A percentile compares a stretch with the other conserved stretches of the same genome.
These are phyloP conservation scores for Brachirus orientalis DNA, from an alignment of 2,113 vertebrate genomes.

Conservation along the genomic window DNA sequence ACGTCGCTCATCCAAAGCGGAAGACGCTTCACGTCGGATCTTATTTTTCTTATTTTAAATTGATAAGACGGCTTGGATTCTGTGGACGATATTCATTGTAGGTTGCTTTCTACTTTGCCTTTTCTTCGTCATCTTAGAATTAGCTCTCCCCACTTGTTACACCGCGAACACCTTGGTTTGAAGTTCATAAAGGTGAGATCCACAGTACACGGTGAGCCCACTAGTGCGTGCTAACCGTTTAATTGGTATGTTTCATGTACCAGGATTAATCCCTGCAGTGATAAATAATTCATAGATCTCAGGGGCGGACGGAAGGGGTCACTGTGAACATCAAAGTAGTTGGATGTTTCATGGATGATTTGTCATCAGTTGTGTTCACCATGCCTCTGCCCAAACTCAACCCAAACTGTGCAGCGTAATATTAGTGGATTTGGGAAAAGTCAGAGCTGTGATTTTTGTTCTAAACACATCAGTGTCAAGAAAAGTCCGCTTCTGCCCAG, in stretches of 20 bases:
- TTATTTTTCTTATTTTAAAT: neutral
- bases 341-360: conserved; percentile 5
- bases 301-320: neutral
- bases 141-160: neutral
- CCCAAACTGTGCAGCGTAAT: conserved; percentile 5
- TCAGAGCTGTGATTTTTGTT: conserved; percentile 55
- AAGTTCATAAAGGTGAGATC: conserved; percentile 44
- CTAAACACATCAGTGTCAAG: conserved; percentile 57
- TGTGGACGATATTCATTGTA: no score
- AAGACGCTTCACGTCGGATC: neutral
- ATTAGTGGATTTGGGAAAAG: conserved; percentile 17
- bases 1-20: neutral
- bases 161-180: neutral
- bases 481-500: conserved; percentile 47
- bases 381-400: neutral
- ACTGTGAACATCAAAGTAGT: neutral
- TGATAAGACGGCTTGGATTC: neutral
- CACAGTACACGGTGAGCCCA: neutral
- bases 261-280: neutral
- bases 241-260: neutral
- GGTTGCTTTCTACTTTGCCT: neutral
- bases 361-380: neutral
- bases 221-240: neutral
- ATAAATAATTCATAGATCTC: neutral
- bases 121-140: neutral